Percentiles rank a stretch among this genome's conserved stretches.
These are phyloP conservation scores for Drosophila algonquin DNA, from an alignment of 2,888 invertebrate species.

Conservation along the genomic window DNA sequence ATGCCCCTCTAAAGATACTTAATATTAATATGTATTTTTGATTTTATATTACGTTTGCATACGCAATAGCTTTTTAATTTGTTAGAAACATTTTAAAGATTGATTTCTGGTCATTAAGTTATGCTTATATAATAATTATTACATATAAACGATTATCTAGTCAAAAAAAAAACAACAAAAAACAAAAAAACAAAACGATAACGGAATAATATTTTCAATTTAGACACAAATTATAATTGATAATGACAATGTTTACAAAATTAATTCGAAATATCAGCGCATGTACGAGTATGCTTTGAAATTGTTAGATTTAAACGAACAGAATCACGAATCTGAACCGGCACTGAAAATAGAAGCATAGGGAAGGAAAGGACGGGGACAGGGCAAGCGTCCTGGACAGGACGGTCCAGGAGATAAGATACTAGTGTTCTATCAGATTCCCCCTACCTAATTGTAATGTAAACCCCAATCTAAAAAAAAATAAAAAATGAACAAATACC, in stretches of 20 bases:
- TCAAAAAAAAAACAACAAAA: constrained; percentile 44
- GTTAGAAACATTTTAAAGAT: constrained; percentile 44
- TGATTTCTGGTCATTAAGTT: constrained; percentile 43
- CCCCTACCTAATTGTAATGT: constrained; percentile 35
- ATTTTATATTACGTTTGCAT: constrained; percentile 20
- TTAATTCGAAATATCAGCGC: constrained; percentile 64
- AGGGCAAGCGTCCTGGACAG: too few species aligned
- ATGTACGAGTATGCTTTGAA: constrained; percentile 55
- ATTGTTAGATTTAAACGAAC: constrained; percentile 61
- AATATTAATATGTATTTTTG: constrained; percentile 24
- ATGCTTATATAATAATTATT: constrained; percentile 40
- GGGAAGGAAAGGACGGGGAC: not conserved
- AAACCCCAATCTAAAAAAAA: constrained; percentile 10
- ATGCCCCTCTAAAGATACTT: constrained; percentile 32
- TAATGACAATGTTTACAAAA: constrained; percentile 63
- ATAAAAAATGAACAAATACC: constrained; percentile 44
- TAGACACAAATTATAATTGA: constrained; percentile 71
- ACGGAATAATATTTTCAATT: constrained; percentile 71
- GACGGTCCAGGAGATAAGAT: not conserved
- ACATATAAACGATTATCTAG: constrained; percentile 58
- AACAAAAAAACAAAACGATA: constrained; percentile 57
- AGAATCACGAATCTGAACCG: constrained; percentile 31
- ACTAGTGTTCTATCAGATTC: constrained; percentile 5
- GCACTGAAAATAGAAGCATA: constrained; percentile 31
- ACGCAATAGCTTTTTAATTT: constrained; percentile 36